phyloP scores from a whole-genome alignment of 2,113 vertebrate species.

The Bagarius yarrelli region DNA sequence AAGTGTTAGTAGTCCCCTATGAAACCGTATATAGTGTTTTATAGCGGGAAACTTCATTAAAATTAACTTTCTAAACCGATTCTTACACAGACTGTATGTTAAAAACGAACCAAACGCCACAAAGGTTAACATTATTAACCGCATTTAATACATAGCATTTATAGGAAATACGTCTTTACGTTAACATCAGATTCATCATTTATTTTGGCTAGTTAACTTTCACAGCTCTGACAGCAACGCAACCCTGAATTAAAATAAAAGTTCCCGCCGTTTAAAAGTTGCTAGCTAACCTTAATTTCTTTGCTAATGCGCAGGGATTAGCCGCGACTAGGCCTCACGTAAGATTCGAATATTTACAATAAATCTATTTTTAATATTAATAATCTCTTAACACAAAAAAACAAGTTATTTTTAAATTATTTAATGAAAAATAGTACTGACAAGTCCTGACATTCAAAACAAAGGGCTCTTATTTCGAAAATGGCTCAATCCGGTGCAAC shows the following conservation, averaged over 20 bases:
- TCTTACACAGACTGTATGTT: not conserved
- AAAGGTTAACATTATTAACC: not conserved
- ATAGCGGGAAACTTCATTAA: too few relatives aligned
- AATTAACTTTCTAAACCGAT: not conserved
- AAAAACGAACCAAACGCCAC: not conserved
- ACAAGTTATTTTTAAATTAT: too few relatives aligned
- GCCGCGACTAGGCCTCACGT: not conserved
- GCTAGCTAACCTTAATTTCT: constrained; percentile 35
- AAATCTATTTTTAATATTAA: constrained; percentile 23
- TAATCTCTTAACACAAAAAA: not conserved
- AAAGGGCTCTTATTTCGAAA: constrained; percentile 61
- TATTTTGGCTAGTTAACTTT: not conserved
- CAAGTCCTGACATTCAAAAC: constrained; percentile 51
- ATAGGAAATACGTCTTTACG: not conserved
- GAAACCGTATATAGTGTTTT: not conserved
- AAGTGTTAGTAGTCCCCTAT: not conserved
- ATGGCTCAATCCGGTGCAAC: constrained; percentile 47
- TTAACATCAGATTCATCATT: not conserved
- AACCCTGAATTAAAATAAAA: constrained; percentile 52
- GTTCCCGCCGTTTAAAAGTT: constrained; percentile 57
- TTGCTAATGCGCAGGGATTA: constrained; percentile 27
- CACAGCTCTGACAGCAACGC: constrained; percentile 9
- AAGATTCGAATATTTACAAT: constrained; percentile 19
- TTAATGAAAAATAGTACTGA: not conserved
- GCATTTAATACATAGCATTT: not conserved